Conservation (phyloP, 2,888 invertebrate species). For the Crematogaster levior region DNA sequence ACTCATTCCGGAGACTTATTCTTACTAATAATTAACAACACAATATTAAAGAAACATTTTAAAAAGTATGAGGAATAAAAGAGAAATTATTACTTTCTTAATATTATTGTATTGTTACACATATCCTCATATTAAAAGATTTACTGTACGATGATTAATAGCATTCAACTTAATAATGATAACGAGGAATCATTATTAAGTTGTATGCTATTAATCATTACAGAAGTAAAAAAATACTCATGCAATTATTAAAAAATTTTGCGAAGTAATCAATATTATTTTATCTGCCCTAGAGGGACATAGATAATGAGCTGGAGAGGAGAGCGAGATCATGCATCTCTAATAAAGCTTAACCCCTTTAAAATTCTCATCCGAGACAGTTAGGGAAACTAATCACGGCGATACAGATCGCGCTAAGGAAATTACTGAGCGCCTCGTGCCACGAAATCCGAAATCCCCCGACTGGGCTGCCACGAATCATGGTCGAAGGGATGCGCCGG, state of each 20-base stretch:
- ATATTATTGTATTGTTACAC: not conserved
- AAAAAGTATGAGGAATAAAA: not conserved
- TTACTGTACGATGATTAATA: not conserved
- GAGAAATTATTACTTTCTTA: slow-evolving; percentile 16
- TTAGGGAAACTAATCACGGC: slow-evolving; percentile 51
- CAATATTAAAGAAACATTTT: not conserved
- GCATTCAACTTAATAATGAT: not conserved
- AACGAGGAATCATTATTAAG: not conserved
- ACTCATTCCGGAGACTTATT: slow-evolving; percentile 26
- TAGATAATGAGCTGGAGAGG: not conserved
- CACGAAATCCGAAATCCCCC: slow-evolving; percentile 38
- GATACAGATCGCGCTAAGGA: slow-evolving; percentile 50
- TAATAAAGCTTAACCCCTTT: slow-evolving; percentile 19
- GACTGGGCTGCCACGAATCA: slow-evolving; percentile 29
- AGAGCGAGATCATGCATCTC: not conserved
- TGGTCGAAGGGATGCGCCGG: slow-evolving; percentile 43
- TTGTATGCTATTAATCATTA: too few relatives aligned
- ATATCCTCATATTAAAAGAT: not conserved
- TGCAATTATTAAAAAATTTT: not conserved
- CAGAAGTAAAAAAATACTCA: not conserved
- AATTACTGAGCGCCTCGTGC: slow-evolving; percentile 42
- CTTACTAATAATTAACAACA: slow-evolving; percentile 10
- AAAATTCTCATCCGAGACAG: slow-evolving; percentile 32
- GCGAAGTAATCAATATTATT: not conserved
- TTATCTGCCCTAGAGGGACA: not conserved